Base-by-base conservation (phyloP, 2,888 invertebrate genomes). In the Liopterus haemorrhoidalis region DNA sequence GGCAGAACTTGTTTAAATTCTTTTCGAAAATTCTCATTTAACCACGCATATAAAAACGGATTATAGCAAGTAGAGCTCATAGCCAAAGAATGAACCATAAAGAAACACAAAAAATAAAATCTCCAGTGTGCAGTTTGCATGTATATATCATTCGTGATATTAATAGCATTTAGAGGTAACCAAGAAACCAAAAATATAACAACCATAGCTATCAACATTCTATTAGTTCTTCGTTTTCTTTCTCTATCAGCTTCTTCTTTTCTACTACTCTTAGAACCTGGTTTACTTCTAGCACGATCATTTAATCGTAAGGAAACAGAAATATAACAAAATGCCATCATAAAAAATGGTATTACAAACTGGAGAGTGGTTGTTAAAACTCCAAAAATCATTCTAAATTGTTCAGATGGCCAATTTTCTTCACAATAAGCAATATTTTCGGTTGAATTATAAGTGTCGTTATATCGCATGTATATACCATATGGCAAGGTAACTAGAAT, bases 131-230 rank as follows among this genome's bases (percentile, higher is more conserved):
- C 81, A 15, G 82, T 81, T 46, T 78, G 76, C 32, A 76, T 75
- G 63, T 86, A 82, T 58, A 90, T 85, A 61, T 91, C 89, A 60
- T 84, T 84, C 57, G 88, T 75, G 22, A 95, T 78, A 64, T 95
- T 95, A 54, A 92, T 82, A 39, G 87, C 70, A 64, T 97, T 97
- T 46, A 97, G 71, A 55, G 93, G 92, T 41, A 92, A 68, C 93
- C 97, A 99, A 21, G 94, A 96, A n/a, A 91, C 71, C 0, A 93
- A 90, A 63, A 99, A 99, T 41, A 97, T 91, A 8, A 85, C 82
- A 6, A 90, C 97, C 97, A 99, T 99, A 2, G 92, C 87, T 48
- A 97, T 93, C 48, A 99, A 71, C 97, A 97, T 99, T 54, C 91
- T 81, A 67, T 97, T 95, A 5, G 96, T 95, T 27, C 92, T 76